A percentile compares a stretch with the other conserved stretches of the same genome.
Evolutionary conservation across 2,888 invertebrate genomes (phyloP).

Genomic region (Notocelia uddmanniana): DNA sequence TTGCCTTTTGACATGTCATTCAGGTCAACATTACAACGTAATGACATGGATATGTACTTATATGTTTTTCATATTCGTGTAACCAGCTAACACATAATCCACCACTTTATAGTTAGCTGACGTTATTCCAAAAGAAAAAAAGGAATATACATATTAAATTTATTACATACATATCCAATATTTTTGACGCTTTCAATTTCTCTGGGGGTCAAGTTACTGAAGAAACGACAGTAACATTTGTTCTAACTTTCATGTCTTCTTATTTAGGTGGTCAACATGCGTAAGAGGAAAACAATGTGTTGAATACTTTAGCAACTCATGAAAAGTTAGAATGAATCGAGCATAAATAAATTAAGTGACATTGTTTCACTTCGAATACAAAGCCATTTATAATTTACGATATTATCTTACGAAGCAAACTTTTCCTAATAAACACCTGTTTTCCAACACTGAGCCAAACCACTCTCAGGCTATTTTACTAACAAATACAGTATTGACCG

Average conservation of each 20-base stretch:
- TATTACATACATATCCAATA: not conserved
- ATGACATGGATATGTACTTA: too few species aligned
- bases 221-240: conserved; percentile 33
- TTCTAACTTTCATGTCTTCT: conserved; percentile 30
- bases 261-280: conserved; percentile 24
- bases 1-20: not conserved
- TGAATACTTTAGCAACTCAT: conserved; percentile 28
- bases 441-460: too few species aligned
- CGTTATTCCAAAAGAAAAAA: not conserved
- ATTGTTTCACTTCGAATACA: conserved; percentile 8
- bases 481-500: too few species aligned
- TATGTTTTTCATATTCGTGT: too few species aligned
- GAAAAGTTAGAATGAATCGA: conserved; percentile 35
- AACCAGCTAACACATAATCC: too few species aligned
- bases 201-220: conserved; percentile 27
- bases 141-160: too few species aligned
- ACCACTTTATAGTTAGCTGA: too few species aligned
- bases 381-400: conserved; percentile 22
- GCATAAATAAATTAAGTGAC: conserved; percentile 43
- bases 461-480: too few species aligned
- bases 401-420: not conserved
- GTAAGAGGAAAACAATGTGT: conserved; percentile 30
- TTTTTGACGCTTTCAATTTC: conserved; percentile 27
- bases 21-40: too few species aligned
- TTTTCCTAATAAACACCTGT: not conserved